Base-by-base conservation (phyloP, 30 jellyfish, hydroid and myxozoan genomes). In the Cassiopea andromeda region DNA sequence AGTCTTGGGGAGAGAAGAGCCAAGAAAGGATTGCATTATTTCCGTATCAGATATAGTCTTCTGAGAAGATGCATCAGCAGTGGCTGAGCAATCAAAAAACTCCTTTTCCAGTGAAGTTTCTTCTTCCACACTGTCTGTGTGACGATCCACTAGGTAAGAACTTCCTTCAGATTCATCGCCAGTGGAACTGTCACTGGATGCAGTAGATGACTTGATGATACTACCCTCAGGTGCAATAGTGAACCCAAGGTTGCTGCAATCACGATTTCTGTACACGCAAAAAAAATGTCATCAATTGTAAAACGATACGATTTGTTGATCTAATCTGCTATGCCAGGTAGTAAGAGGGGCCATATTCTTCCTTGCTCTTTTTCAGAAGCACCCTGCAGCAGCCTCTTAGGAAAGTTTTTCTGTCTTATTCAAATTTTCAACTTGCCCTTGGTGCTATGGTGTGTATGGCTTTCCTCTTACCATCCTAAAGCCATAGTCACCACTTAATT, bases 361-460 rank as follows among this genome's bases (percentile, higher is more conserved):
- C 78, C 78, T 17, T 69, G 78, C 19, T 69, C 38, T 69, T 69
- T 38, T 17, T 69, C n/a, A 7, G 78, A 7, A 17, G 38, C 12
- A 69, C n/a, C n/a, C n/a, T 69, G 47, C 78, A 69, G 7, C 8
- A 69, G 78, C 19, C n/a, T 69, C n/a, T 38, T 7, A 15, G 47
- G 12, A 69, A 38, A 69, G 38, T 38, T 69, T 69, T 6, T 7
- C 78, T 16, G 78, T 69, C n/a, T 38, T 69, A 38, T 69, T 69
- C 19, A 69, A 38, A 6, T 38, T 69, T 38, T 69, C 78, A n/a
- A 69, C 78, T 69, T 69, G 78, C 19, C 78, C 78, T 38, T 69
- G 78, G n/a, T 69, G 47, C 47, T 69, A 38, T 17, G 78, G 44
- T 15, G 78, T 69, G n/a, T 69, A 69, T 7, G 78, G 78, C 78